Conservation (phyloP, 2,888 invertebrate species). For the Drepana falcataria region DNA sequence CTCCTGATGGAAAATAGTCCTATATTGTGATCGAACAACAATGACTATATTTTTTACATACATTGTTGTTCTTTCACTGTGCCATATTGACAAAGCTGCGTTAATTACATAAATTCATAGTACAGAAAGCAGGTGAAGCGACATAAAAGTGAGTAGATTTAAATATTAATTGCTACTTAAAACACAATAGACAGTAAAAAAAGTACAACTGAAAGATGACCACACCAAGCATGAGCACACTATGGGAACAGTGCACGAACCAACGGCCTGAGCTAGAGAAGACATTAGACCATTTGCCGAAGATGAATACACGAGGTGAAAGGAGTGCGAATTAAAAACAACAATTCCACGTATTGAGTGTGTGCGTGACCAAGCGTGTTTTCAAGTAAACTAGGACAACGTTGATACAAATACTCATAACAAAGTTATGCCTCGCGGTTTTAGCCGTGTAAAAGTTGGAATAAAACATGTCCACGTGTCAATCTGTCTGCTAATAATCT, state of each 20-base stretch:
- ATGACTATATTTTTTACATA: too few relatives aligned
- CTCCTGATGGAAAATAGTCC: too few relatives aligned
- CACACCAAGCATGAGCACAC: neutral
- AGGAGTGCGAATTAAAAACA: neutral
- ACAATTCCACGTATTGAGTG: constrained; percentile 21
- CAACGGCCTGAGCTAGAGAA: constrained; percentile 26
- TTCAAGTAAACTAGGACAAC: constrained; percentile 57
- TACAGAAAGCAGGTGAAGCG: neutral
- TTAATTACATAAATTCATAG: neutral
- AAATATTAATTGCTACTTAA: neutral
- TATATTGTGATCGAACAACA: too few relatives aligned
- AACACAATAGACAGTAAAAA: neutral
- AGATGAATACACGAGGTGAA: constrained; percentile 5
- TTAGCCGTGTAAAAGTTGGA: too few relatives aligned
- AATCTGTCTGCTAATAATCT: too few relatives aligned
- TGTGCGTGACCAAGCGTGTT: constrained; percentile 48
- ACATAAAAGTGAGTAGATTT: neutral
- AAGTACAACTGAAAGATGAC: neutral
- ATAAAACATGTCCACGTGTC: too few relatives aligned
- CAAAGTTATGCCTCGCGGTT: neutral
- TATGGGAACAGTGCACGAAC: constrained; percentile 10
- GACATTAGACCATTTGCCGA: neutral
- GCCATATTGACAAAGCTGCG: neutral
- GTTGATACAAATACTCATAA: constrained; percentile 19
- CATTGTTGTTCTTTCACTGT: too few relatives aligned